Base-by-base conservation (phyloP, 2,888 invertebrate species). In the Apeira syringaria region DNA sequence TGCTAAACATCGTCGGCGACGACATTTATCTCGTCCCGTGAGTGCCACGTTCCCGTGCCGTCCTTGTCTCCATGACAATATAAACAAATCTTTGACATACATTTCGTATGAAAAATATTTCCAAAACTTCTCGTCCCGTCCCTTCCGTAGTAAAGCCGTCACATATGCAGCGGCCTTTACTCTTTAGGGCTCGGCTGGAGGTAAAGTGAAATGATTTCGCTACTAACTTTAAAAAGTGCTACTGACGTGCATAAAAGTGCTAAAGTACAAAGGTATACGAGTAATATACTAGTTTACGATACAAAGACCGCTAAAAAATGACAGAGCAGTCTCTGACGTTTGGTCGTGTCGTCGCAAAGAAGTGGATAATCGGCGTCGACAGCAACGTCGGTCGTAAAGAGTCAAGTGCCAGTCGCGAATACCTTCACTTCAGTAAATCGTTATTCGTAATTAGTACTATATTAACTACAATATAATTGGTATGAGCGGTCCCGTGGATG, bases 401-500 rank as follows among this genome's bases (percentile, higher is more conserved):
- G 47, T 40, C 12, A 32, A 64, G 62, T 56, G 55, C 64, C 74
- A 72, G 64, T 64, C 65, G 63, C 64, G 65, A 53, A 55, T 61
- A 66, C 68, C 70, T 70, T 64, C 68, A 68, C 7, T 20, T 15
- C 15, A 15, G 56, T 77, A 79, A 75, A 74, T 74, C 68, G 74
- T 83, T 80, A 80, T 74, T 75, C 72, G 72, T 84, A 80, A 80
- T 82, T 79, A 81, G 73, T 83, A 82, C 70, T 80, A 74, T 85
- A 83, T 76, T 80, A 85, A 84, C 86, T 88, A 88, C 86, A 82
- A 80, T 86, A 83, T 88, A 86, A 83, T 79, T 87, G 88, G 88
- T 87, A 89, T 89, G 88, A 88, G 86, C 85, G 88, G 88, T 77
- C 71, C 77, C 77, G 87, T 87, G 87, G 88, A 88, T 88, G 88